A percentile compares a stretch with the other conserved stretches of the same genome.
phyloP scores from a whole-genome alignment of 2,113 vertebrate genomes.

The Struthio camelus region DNA sequence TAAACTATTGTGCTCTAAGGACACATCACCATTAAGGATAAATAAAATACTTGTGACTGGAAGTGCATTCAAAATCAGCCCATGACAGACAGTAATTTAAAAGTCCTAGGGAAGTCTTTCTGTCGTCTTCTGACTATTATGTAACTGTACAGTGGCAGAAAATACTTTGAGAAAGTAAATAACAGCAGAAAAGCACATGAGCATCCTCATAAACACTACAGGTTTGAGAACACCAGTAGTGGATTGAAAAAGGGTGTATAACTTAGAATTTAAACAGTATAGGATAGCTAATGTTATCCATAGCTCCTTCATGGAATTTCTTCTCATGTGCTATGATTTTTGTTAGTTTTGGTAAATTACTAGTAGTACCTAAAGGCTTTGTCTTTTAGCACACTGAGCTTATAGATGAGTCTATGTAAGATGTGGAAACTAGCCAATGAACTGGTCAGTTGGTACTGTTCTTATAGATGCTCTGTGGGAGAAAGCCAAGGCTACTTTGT shows the following conservation, averaged over 20 bases:
- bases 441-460: neutral
- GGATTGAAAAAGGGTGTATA: neutral
- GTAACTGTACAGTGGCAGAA: neutral
- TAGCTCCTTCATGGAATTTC: neutral
- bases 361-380: neutral
- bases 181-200: neutral
- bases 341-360: neutral
- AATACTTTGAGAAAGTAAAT: neutral
- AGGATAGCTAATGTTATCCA: neutral
- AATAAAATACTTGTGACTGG: slow-evolving; percentile 21
- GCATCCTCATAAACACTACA: neutral
- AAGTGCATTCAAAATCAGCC: neutral
- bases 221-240: neutral
- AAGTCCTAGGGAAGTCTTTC: neutral
- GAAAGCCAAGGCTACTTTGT: neutral
- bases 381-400: neutral
- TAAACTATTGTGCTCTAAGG: slow-evolving; percentile 57
- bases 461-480: neutral
- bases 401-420: neutral
- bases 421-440: neutral
- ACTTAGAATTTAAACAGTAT: neutral
- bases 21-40: slow-evolving; percentile 56
- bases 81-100: neutral
- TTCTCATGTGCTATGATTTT: neutral
- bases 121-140: neutral